Conservation (phyloP, 2,113 vertebrate genomes). For the Mus pahari region DNA sequence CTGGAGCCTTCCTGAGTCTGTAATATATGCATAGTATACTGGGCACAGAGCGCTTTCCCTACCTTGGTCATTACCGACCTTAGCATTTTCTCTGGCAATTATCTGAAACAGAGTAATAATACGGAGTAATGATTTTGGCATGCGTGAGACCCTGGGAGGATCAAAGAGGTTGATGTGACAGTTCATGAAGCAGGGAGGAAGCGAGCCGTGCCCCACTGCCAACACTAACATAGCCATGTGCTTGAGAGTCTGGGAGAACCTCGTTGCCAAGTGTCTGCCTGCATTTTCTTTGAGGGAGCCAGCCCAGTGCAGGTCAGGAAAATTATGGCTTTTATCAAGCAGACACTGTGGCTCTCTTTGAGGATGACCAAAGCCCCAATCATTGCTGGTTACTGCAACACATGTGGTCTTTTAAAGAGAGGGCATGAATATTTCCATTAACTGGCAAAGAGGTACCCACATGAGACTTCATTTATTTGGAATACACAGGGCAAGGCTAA, state of each 20-base stretch:
- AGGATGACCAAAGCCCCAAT: slow-evolving; percentile 68
- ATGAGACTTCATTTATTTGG: slow-evolving; percentile 40
- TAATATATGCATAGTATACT: slow-evolving; percentile 62
- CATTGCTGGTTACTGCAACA: slow-evolving; percentile 44
- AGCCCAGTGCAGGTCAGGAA: slow-evolving; percentile 66
- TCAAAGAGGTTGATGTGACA: slow-evolving; percentile 84
- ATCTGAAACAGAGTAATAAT: slow-evolving; percentile 78
- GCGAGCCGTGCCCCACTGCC: slow-evolving; percentile 76
- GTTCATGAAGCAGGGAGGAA: slow-evolving; percentile 82
- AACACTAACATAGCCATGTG: slow-evolving; percentile 81
- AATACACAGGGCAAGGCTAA: neutral
- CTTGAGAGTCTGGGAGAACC: slow-evolving; percentile 46
- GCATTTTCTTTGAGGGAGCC: slow-evolving; percentile 73
- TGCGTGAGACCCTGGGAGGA: slow-evolving; percentile 75
- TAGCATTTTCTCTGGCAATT: slow-evolving; percentile 80
- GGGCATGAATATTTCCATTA: slow-evolving; percentile 51
- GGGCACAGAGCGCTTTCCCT: slow-evolving; percentile 73
- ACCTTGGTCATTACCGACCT: slow-evolving; percentile 68
- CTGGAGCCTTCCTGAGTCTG: slow-evolving; percentile 81
- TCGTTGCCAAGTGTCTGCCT: slow-evolving; percentile 84
- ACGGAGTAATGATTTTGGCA: slow-evolving; percentile 78
- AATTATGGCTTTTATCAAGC: slow-evolving; percentile 72
- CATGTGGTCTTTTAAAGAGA: slow-evolving; percentile 66
- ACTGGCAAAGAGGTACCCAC: slow-evolving; percentile 18
- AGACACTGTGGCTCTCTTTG: slow-evolving; percentile 68